phyloP scores from a whole-genome alignment of 2,113 vertebrate species.

The Acanthisitta chloris region DNA sequence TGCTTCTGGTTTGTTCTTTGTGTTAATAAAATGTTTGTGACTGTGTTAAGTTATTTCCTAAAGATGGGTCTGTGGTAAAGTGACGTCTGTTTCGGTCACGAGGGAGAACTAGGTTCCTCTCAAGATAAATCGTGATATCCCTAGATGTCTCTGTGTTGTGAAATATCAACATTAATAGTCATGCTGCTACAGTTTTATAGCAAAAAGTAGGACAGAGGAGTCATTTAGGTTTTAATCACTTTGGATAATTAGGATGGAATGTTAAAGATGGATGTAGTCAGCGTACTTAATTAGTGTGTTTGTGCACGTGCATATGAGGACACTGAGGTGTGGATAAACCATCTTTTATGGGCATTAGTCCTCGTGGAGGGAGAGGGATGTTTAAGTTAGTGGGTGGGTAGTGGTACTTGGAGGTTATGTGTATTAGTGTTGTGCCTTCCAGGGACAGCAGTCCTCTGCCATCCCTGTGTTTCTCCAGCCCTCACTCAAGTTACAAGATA shows the following conservation, averaged over 20 bases:
- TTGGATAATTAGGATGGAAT: rapidly evolving
- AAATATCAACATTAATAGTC: not conserved
- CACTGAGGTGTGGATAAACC: not conserved
- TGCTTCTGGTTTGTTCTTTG: not conserved
- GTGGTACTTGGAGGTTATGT: not conserved
- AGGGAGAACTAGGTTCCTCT: not conserved
- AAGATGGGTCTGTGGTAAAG: not conserved
- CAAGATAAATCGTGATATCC: rapidly evolving
- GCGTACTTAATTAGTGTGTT: not conserved
- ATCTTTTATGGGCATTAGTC: not conserved
- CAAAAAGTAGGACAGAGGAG: not conserved
- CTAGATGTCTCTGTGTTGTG: not conserved
- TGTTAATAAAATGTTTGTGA: not conserved
- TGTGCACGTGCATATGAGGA: rapidly evolving
- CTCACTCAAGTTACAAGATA: rapidly evolving
- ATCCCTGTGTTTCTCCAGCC: not conserved
- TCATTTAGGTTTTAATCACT: not conserved
- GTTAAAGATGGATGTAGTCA: not conserved
- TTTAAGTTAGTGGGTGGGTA: not conserved
- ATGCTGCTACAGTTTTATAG: rapidly evolving
- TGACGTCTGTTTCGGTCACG: rapidly evolving
- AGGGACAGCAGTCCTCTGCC: not conserved
- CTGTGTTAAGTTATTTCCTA: not conserved
- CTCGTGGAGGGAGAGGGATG: not conserved
- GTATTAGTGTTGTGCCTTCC: not conserved